A percentile compares a stretch with the other conserved stretches of the same genome.
These are phyloP conservation scores for Hydractinia symbiolongicarpus DNA, from an alignment of 30 jellyfish, hydroid and myxozoan genomes.

Conservation along the genomic window DNA sequence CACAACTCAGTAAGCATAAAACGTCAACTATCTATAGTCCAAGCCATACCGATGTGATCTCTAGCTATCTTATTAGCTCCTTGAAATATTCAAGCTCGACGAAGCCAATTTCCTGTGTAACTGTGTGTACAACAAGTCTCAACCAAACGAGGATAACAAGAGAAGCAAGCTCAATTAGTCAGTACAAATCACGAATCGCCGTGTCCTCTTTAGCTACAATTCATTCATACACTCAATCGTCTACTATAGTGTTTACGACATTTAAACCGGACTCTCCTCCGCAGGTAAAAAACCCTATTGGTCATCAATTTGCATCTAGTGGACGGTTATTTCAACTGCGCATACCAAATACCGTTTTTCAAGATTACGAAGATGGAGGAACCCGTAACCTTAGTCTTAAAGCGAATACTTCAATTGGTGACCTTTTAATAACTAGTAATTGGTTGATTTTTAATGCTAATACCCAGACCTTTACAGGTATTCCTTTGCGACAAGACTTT, in stretches of 20 bases:
- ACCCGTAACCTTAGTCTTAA: not conserved
- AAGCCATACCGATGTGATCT: too few relatives aligned
- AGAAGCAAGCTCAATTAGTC: too few relatives aligned
- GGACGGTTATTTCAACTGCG: not conserved
- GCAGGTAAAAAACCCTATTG: not conserved
- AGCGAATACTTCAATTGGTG: not conserved
- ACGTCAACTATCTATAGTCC: too few relatives aligned
- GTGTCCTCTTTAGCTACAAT: too few relatives aligned
- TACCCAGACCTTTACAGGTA: conserved; percentile 8
- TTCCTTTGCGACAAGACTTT: conserved; percentile 8
- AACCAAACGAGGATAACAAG: too few relatives aligned
- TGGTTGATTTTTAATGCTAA: not conserved
- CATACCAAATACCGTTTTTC: not conserved
- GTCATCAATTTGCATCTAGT: not conserved
- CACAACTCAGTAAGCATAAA: too few relatives aligned
- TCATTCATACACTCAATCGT: too few relatives aligned
- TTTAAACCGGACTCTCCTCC: conserved; percentile 7
- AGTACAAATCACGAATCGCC: too few relatives aligned
- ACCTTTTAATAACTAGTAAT: not conserved
- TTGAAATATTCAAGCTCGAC: too few relatives aligned
- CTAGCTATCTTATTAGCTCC: too few relatives aligned
- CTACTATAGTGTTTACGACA: not conserved
- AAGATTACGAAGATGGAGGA: conserved; percentile 10
- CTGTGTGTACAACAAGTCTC: too few relatives aligned
- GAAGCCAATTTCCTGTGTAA: too few relatives aligned